Evolutionary conservation across 2,113 vertebrate genomes (phyloP).

Genomic region (Semnornis frantzii): DNA sequence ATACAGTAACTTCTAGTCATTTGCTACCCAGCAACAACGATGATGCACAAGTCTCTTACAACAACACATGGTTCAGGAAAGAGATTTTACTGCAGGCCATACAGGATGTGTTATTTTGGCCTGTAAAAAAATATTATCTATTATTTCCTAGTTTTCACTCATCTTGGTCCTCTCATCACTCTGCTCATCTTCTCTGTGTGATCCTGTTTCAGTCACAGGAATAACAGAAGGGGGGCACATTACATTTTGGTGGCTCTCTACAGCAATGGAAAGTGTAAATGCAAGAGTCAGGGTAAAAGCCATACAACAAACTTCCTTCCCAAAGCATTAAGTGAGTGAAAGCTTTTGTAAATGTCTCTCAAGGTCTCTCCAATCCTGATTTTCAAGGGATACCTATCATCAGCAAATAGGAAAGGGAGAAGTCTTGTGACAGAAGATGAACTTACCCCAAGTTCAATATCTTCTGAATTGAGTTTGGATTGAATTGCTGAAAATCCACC

Average conservation of each 20-base stretch:
- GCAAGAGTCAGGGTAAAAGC: background rate
- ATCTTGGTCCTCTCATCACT: background rate
- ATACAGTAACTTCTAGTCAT: background rate
- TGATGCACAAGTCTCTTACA: background rate
- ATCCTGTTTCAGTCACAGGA: background rate
- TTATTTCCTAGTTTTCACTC: background rate
- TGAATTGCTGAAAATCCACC: constrained; percentile 97
- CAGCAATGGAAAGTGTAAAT: background rate
- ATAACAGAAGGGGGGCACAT: background rate
- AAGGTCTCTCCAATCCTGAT: background rate
- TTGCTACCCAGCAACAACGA: background rate
- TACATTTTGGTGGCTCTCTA: constrained; percentile 17
- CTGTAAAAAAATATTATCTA: background rate
- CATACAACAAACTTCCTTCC: background rate
- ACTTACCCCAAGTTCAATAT: constrained; percentile 96
- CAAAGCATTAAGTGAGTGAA: background rate
- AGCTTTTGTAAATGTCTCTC: background rate
- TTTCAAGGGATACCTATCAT: background rate
- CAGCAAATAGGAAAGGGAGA: background rate
- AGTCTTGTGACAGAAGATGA: background rate
- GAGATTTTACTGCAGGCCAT: background rate
- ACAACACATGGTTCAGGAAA: background rate
- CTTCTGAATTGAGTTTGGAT: constrained; percentile 90
- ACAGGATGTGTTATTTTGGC: background rate
- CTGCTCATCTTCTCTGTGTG: background rate